Conservation (phyloP, 2,113 vertebrate genomes). For the Poecile atricapillus region DNA sequence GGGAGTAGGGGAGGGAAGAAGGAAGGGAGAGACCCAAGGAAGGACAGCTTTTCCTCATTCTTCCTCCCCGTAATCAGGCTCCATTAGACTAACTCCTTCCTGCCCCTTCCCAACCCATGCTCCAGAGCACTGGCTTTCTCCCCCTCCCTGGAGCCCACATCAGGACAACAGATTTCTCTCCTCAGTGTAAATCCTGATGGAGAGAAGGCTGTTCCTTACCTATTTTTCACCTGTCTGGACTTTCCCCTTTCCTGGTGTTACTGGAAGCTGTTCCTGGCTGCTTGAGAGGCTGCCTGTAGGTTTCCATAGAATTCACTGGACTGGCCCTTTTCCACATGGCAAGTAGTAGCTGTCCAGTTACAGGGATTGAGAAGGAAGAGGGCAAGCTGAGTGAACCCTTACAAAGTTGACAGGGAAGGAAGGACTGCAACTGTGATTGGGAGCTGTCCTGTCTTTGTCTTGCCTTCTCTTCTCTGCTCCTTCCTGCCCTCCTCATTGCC, state of each 20-base stretch:
- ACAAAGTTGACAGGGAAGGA: neutral
- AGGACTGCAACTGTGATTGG: neutral
- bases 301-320: neutral
- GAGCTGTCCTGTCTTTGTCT: neutral
- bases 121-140: neutral
- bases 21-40: neutral
- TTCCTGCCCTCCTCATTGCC: neutral
- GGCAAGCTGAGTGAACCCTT: neutral
- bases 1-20: neutral
- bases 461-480: neutral
- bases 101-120: neutral
- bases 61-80: neutral
- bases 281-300: neutral
- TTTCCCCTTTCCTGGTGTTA: neutral
- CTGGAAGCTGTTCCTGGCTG: neutral
- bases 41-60: neutral
- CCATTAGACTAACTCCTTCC: neutral
- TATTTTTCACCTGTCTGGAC: neutral
- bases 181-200: neutral
- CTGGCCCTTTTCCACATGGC: neutral
- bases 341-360: neutral
- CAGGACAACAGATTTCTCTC: neutral
- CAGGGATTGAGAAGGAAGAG: neutral
- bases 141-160: neutral
- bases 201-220: neutral